phyloP scores from a whole-genome alignment of 2,113 vertebrate species.

The Apaloderma vittatum region DNA sequence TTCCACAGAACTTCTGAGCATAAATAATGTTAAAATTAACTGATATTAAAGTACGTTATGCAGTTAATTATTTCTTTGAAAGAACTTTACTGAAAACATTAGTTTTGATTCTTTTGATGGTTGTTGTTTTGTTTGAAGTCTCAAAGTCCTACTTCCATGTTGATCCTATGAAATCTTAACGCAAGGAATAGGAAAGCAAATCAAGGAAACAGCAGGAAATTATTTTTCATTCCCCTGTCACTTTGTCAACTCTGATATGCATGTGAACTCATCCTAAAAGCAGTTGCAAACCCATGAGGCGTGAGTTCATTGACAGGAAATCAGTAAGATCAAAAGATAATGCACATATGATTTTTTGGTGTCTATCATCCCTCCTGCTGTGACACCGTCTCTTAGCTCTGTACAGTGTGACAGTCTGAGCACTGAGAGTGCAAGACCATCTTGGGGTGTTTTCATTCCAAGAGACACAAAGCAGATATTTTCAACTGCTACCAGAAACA shows the following conservation, averaged over 20 bases:
- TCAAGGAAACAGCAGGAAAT: conserved; percentile 3
- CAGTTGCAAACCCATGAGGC: conserved; percentile 36
- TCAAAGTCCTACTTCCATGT: not conserved
- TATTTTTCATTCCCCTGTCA: conserved; percentile 39
- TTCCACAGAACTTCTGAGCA: not conserved
- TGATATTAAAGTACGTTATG: not conserved
- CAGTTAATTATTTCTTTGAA: not conserved
- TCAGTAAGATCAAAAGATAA: conserved; percentile 58
- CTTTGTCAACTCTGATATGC: conserved; percentile 56
- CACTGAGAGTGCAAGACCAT: not conserved
- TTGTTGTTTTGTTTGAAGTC: not conserved
- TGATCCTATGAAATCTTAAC: conserved; percentile 7
- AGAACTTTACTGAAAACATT: not conserved
- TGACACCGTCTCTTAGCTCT: not conserved
- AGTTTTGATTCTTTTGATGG: not conserved
- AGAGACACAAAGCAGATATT: conserved; percentile 19
- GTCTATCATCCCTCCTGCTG: not conserved
- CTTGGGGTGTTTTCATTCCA: not conserved
- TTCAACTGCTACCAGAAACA: conserved; percentile 4
- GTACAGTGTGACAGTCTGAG: not conserved
- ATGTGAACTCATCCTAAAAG: conserved; percentile 52
- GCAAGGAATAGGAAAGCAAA: not conserved
- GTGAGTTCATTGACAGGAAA: conserved; percentile 61
- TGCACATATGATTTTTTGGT: not conserved
- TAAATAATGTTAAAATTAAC: not conserved